Evolutionary conservation across 2,888 invertebrate genomes (phyloP).

Genomic region (Beris morrisii): DNA sequence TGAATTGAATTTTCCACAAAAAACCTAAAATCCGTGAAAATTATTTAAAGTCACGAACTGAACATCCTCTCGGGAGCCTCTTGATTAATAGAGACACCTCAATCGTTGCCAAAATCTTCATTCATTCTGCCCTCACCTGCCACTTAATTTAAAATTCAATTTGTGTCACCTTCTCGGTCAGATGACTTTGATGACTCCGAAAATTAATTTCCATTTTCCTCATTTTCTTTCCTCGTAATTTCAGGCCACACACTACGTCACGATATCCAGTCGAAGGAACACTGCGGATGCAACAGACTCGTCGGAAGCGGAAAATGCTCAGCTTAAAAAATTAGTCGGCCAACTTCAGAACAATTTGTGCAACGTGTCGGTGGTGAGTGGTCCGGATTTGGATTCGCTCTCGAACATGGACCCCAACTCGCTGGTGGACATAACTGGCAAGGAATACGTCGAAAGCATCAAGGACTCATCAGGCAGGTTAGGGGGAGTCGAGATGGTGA

Average conservation of each 20-base stretch:
- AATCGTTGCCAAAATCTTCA: too few species aligned
- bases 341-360: slow-evolving; percentile 79
- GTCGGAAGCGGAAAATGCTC: slow-evolving; percentile 57
- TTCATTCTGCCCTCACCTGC: too few species aligned
- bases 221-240: not conserved
- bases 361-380: slow-evolving; percentile 81
- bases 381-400: slow-evolving; percentile 79
- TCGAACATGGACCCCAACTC: slow-evolving; percentile 91
- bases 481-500: slow-evolving; percentile 40
- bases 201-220: too few species aligned
- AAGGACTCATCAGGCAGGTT: slow-evolving; percentile 83
- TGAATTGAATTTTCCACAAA: too few species aligned
- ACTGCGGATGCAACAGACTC: slow-evolving; percentile 45
- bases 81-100: too few species aligned
- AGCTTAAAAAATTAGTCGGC: slow-evolving; percentile 75
- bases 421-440: slow-evolving; percentile 77
- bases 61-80: too few species aligned
- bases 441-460: slow-evolving; percentile 63
- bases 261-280: slow-evolving; percentile 61
- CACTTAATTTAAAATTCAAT: too few species aligned
- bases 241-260: slow-evolving; percentile 56
- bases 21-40: too few species aligned
- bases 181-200: too few species aligned
- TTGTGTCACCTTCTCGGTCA: too few species aligned
- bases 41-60: too few species aligned